Evolutionary conservation across 2,888 invertebrate species (phyloP), one percentile per base, ranked within the genome.

Genomic region (Heliconius charithonia): DNA sequence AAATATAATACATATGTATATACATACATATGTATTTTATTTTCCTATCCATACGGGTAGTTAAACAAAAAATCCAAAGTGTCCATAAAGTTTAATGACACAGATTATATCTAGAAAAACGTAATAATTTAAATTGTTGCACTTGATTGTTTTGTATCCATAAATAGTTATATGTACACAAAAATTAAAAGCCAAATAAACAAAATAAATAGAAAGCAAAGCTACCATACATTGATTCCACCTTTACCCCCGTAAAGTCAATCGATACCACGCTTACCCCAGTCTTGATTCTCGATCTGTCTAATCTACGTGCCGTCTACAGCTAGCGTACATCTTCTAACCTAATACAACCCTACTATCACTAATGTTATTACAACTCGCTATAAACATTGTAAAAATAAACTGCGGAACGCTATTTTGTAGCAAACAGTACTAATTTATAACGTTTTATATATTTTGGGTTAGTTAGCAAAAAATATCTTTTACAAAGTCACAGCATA

Each of bases 221-320:
- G 69, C 56, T 27, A 62, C 67, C 67, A 67, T n/a, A 59, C 59
- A 56, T 56, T n/a, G 32, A 22, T 16, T 29, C 51, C 51, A 69
- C 73, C 59, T 62, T 66, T 63, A 80, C 37, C 59, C 71, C 59
- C 75, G 37, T 51, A 70, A 41, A 63, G 45, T 63, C 72, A 67
- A 59, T 69, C 75, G 66, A 71, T 51, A 67, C 69, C 78, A 78
- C 59, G 79, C n/a, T 78, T 81, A 83, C 81, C 83, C 87, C 92
- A 93, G 92, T 92, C 92, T 92, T 92, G 83, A 85, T 84, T 91
- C 89, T 89, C 89, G 85, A 82, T 85, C 84, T 81, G 83, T 84
- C 81, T 84, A 81, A 80, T 82, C 81, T 85, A 85, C 79, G 85
- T 85, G 85, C 85, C 84, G 76, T 78, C 81, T 81, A 79, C 73